phyloP scores from a whole-genome alignment of 2,797 vertebrate genomes.

The Pseudochirops corinnae region DNA sequence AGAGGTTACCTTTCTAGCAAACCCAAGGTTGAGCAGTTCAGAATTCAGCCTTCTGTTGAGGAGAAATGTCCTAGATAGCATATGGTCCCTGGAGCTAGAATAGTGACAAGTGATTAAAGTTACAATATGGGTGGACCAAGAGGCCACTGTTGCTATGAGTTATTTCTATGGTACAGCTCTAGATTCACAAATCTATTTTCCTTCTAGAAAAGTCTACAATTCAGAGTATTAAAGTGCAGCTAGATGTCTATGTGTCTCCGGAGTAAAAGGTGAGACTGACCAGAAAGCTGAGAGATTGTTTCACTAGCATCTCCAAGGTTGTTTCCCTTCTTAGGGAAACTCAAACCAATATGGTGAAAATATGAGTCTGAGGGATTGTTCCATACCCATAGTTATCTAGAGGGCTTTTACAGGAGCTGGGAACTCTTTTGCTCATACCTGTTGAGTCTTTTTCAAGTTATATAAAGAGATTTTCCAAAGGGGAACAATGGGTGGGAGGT shows the following conservation, averaged over 20 bases:
- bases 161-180: not conserved
- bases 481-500: not conserved
- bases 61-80: not conserved
- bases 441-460: not conserved
- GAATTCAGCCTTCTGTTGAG: not conserved
- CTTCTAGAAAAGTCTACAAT: not conserved
- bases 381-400: not conserved
- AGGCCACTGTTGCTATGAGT: not conserved
- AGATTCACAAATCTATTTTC: not conserved
- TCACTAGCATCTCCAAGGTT: not conserved
- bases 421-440: not conserved
- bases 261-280: not conserved
- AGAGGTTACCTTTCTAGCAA: not conserved
- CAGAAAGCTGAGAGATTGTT: not conserved
- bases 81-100: not conserved
- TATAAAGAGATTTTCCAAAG: not conserved
- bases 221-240: not conserved
- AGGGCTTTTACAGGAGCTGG: not conserved
- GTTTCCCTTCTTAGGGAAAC: not conserved
- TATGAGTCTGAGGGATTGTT: not conserved
- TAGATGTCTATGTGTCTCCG: not conserved
- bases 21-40: not conserved
- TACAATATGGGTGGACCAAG: not conserved
- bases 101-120: not conserved
- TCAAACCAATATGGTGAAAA: not conserved